Conservation (phyloP, 2,113 vertebrate species). For the Alexandromys fortis region DNA sequence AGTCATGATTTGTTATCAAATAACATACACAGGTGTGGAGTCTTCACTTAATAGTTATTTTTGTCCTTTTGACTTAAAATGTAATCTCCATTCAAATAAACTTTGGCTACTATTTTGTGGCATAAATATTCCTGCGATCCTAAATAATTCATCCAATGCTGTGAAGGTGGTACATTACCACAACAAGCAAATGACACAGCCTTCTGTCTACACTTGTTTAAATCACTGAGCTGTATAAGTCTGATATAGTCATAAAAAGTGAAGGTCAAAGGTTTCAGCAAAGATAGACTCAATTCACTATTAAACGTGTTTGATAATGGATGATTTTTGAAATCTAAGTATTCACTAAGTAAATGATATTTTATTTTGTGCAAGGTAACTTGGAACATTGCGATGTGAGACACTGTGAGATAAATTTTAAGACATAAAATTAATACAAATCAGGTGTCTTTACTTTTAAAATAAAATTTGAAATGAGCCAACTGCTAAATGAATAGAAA, state of each 20-base stretch:
- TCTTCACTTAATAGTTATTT: background rate
- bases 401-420: background rate
- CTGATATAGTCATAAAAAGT: background rate
- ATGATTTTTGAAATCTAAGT: constrained; percentile 10
- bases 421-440: background rate
- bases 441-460: background rate
- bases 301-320: background rate
- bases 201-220: background rate
- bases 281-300: background rate
- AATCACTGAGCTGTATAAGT: background rate
- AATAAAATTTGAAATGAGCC: background rate
- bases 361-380: background rate
- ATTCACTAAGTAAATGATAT: background rate
- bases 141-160: background rate
- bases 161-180: background rate
- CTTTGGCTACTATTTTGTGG: background rate
- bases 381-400: background rate
- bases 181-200: background rate
- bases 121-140: background rate
- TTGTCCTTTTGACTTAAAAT: background rate
- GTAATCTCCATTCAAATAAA: background rate
- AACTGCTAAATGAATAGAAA: background rate
- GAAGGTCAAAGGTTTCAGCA: background rate
- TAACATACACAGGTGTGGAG: background rate
- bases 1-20: background rate